Conservation (phyloP, 2,113 vertebrate genomes). For the Podiceps cristatus region DNA sequence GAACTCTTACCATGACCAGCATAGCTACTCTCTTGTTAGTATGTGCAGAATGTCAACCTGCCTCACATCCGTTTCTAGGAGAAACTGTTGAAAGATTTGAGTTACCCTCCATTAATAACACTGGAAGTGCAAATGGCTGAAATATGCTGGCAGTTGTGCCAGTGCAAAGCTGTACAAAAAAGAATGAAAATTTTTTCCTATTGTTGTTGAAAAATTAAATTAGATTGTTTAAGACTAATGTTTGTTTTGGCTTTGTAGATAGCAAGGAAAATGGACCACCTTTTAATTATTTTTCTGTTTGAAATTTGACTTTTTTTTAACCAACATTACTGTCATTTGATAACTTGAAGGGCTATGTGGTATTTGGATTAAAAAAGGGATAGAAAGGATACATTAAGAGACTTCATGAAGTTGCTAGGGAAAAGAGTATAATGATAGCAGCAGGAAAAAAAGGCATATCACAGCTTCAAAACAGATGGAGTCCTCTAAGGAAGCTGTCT, state of each 20-base stretch:
- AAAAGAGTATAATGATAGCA: neutral
- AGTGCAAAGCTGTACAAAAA: neutral
- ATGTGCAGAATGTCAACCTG: neutral
- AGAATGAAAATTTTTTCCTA: neutral
- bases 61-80: neutral
- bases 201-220: neutral
- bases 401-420: neutral
- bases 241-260: neutral
- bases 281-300: neutral
- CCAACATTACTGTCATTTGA: neutral
- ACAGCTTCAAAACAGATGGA: conserved; percentile 57
- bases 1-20: neutral
- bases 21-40: neutral
- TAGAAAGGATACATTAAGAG: neutral
- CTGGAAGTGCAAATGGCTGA: neutral
- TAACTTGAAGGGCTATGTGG: neutral
- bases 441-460: neutral
- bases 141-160: neutral
- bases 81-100: neutral
- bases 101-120: neutral
- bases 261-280: neutral
- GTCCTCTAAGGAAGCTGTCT: conserved; percentile 39
- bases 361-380: neutral
- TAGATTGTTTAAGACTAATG: neutral
- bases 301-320: neutral